Evolutionary conservation across 37 sponge, comb jelly and placozoan species (phyloP), one percentile per base, ranked within the genome.

Genomic region (Corticium candelabrum): DNA sequence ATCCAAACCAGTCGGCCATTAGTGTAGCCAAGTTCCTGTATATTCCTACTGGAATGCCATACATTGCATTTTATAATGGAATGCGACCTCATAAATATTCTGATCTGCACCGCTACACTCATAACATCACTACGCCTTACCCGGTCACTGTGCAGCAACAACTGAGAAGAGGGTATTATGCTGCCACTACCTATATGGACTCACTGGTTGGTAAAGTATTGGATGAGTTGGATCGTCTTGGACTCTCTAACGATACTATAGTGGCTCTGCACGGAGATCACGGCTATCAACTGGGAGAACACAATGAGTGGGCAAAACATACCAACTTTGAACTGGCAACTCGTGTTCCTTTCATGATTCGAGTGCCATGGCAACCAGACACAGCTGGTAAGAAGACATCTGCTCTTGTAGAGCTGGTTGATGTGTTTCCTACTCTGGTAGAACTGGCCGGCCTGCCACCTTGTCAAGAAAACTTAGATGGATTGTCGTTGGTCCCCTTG

Each of bases 291-390:
- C 40, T 78, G 31, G 87, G 82, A 33, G 82, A 70, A 32, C 73
- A 70, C 73, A 70, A 70, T 32, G 31, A 29, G 36, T 70, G 83
- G 83, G 21, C 57, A 36, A 86, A 86, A 34, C 38, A 40, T 37
- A 78, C 87, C 27, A 82, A 86, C 71, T 78, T 82, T 67, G 82
- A 86, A 78, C 82, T 81, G 73, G 87, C 76, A 27, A 82, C 76
- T 2, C 83, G 40, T 67, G 87, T 86, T 21, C 87, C 87, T 1
- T 75, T 86, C 74, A 78, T 86, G 29, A 5, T 86, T 0, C 27
- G 75, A 11, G 88, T 77, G 1, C 84, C 84, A 37, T 70, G 73
- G 73, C 79, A 77, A 37, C 74, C 68, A n/a, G 82, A 40, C 0
- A 67, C 41, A 1, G 32, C n/a, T 7, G 83, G 83, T 4, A 77